Base-by-base conservation (phyloP, 1,140 invertebrate genomes). In the Drosophila equinoxialis region DNA sequence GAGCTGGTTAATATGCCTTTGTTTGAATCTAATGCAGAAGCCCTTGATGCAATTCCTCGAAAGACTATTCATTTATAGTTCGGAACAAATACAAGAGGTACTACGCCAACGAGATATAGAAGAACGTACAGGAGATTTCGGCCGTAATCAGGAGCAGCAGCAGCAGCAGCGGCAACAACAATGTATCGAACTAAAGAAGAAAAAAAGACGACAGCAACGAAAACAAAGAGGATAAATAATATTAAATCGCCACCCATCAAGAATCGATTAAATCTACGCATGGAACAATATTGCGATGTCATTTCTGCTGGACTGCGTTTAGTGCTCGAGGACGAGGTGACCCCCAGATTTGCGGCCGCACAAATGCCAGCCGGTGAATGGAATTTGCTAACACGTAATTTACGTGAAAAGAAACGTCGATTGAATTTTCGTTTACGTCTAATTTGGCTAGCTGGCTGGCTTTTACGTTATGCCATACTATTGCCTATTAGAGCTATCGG, bases 291-390 rank as follows among this genome's bases (percentile, higher is more conserved):
- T 59, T 77, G 79, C 41, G 54, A 57, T 5, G 1, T 79, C 1
- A 72, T 87, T 4, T 7, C 63, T 4, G 41, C 42, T 8, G 79
- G 76, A 0, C 4, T 86, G 42, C 64, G 60, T 6, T 26, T 82
- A 33, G 65, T 86, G 11, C 33, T 86, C n/a, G 83, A 87, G 42
- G 83, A 86, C n/a, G 76, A 87, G 8, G 83, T 87, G 8, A 87
- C 76, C 0, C 58, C 76, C 0, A 59, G 77, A 0, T 87, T 86
- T 23, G 76, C 76, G 6, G 68, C 81, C 4, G 65, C 78, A 0
- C 62, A 39, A 0, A n/a, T 57, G 0, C 65, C 69, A 0, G 6
- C 20, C 0, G 72, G 54, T 0, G 55, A 79, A 14, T 86, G 83
- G 83, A 86, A 86, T 23, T 57, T 86, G 23, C 62, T 86, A 7